Conservation (phyloP, 1,140 invertebrate genomes). For the Tetragonula clypearis region DNA sequence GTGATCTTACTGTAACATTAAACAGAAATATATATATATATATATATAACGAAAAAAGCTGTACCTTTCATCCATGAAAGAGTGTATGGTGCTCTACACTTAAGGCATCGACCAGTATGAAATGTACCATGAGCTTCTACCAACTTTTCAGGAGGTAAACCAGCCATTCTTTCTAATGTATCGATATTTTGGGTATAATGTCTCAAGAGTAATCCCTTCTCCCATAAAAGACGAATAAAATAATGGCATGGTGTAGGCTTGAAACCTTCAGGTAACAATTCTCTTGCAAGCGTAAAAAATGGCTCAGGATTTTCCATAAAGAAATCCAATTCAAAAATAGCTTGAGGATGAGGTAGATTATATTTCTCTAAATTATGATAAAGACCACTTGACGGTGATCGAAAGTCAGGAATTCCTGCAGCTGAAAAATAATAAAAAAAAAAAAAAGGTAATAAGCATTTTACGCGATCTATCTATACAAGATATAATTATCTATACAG, state of each 20-base stretch:
- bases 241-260: slow-evolving; percentile 92
- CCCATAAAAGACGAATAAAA: slow-evolving; percentile 90
- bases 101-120: slow-evolving; percentile 92
- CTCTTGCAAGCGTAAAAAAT: slow-evolving; percentile 93
- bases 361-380: slow-evolving; percentile 97
- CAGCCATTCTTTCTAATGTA: slow-evolving; percentile 93
- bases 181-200: slow-evolving; percentile 98
- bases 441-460: background rate
- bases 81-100: slow-evolving; percentile 88
- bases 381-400: slow-evolving; percentile 94
- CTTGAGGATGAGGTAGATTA: slow-evolving; percentile 95
- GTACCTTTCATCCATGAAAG: slow-evolving; percentile 92
- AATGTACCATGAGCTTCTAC: slow-evolving; percentile 98
- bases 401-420: slow-evolving; percentile 97
- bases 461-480: background rate
- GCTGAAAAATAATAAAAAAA: slow-evolving; percentile 82
- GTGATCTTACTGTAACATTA: background rate
- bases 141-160: slow-evolving; percentile 92
- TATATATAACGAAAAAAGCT: slow-evolving; percentile 31
- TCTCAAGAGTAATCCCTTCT: slow-evolving; percentile 90
- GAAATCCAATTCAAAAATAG: slow-evolving; percentile 96
- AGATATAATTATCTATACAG: background rate
- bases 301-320: slow-evolving; percentile 92
- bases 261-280: slow-evolving; percentile 91
- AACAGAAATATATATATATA: slow-evolving; percentile 28